These are phyloP conservation scores for Callosobruchus maculatus DNA, from an alignment of 2,888 invertebrate genomes.

Conservation along the genomic window DNA sequence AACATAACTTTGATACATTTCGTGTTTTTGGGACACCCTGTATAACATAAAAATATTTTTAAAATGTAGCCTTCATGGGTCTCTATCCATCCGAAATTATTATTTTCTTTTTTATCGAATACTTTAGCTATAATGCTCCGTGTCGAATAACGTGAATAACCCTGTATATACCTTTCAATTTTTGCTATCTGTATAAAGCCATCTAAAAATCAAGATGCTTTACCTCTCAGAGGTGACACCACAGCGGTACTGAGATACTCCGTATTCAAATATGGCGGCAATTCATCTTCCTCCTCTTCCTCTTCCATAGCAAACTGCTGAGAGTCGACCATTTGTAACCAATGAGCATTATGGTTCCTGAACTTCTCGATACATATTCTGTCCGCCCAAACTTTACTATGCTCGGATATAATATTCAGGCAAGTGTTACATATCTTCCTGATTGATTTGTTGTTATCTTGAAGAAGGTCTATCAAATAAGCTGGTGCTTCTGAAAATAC, in stretches of 20 bases:
- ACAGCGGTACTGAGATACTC: constrained; percentile 55
- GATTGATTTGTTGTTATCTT: constrained; percentile 93
- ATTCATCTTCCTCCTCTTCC: constrained; percentile 62
- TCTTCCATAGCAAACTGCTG: constrained; percentile 50
- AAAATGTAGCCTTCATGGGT: no score
- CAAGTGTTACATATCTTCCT: constrained; percentile 93
- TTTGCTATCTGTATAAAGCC: no score
- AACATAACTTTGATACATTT: no score
- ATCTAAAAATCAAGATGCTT: background rate
- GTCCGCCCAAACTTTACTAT: constrained; percentile 89
- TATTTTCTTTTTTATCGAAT: no score
- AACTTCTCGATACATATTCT: constrained; percentile 93
- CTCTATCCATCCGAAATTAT: no score
- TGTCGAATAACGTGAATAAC: no score
- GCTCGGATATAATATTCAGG: constrained; percentile 90
- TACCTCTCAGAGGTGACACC: constrained; percentile 43
- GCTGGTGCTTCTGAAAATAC: constrained; percentile 78
- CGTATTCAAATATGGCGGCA: constrained; percentile 73
- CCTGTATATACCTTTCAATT: no score
- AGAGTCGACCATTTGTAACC: constrained; percentile 93
- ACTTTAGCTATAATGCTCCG: no score
- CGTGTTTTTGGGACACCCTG: no score
- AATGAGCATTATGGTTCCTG: constrained; percentile 97
- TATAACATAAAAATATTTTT: no score
- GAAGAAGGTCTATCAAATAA: constrained; percentile 94